phyloP scores from a whole-genome alignment of 1,140 invertebrate species.

The Drosophila carrolli region DNA sequence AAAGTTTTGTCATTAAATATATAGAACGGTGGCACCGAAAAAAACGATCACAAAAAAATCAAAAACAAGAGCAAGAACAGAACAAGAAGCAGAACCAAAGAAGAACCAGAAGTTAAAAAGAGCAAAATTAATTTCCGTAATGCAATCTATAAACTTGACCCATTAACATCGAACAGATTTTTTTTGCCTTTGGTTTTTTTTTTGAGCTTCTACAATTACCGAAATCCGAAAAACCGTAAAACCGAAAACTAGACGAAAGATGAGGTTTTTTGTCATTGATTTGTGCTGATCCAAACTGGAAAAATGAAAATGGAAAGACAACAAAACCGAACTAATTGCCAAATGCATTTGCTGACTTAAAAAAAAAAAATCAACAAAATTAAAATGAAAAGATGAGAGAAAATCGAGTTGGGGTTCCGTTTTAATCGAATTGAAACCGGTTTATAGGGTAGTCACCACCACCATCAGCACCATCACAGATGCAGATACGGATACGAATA shows the following conservation, averaged over 20 bases:
- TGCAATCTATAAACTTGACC: conserved; percentile 82
- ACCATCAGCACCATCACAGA: conserved; percentile 30
- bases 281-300: conserved; percentile 57
- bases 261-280: conserved; percentile 50
- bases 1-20: conserved; percentile 28
- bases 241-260: conserved; percentile 22
- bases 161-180: conserved; percentile 61
- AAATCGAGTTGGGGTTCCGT: conserved; percentile 53
- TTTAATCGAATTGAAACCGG: conserved; percentile 79
- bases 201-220: conserved; percentile 32
- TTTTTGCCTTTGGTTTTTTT: neutral
- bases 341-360: conserved; percentile 49
- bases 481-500: conserved; percentile 31
- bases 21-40: conserved; percentile 23
- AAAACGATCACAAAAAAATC: neutral
- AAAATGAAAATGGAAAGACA: conserved; percentile 15
- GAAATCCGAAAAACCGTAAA: conserved; percentile 3
- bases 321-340: conserved; percentile 47
- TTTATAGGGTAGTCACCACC: conserved; percentile 49
- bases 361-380: conserved; percentile 5
- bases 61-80: conserved; percentile 8
- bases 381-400: conserved; percentile 31
- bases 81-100: conserved; percentile 23
- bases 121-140: conserved; percentile 53
- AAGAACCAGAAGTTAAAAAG: conserved; percentile 13